phyloP scores from a whole-genome alignment of 2,113 vertebrate genomes.

The Probosciger aterrimus region DNA sequence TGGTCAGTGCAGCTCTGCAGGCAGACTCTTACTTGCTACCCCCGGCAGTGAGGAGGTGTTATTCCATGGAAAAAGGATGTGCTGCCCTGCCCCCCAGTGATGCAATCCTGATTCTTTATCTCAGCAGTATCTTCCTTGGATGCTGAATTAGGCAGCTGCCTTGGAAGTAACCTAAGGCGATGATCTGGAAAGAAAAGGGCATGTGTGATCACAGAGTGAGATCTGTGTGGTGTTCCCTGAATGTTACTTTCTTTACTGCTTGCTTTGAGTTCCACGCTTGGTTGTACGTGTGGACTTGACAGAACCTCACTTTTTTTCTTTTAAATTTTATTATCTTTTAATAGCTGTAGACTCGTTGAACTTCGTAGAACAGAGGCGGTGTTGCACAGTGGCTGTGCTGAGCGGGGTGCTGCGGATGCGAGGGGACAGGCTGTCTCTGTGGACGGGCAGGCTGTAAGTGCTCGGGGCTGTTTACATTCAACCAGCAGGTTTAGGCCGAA shows the following conservation, averaged over 20 bases:
- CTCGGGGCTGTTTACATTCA: neutral
- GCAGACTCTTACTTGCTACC: fast-evolving
- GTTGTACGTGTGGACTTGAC: neutral
- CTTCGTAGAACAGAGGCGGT: neutral
- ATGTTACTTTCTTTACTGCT: neutral
- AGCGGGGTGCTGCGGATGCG: neutral
- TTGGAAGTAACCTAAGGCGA: fast-evolving
- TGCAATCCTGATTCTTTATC: neutral
- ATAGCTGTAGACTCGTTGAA: too few relatives aligned
- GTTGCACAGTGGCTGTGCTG: neutral
- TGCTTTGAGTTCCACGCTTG: fast-evolving
- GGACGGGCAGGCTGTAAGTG: neutral
- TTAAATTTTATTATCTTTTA: neutral
- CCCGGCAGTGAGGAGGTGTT: neutral
- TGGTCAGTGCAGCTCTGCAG: neutral
- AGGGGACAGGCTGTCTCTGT: neutral
- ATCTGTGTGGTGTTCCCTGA: fast-evolving
- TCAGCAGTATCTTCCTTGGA: neutral
- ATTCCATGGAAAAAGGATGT: neutral
- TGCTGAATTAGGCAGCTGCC: too few relatives aligned
- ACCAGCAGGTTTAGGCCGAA: neutral
- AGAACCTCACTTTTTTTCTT: neutral
- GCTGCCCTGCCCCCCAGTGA: neutral
- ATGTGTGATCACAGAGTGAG: fast-evolving
- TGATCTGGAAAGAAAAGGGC: neutral